These are phyloP conservation scores for Drosophila histrio DNA, from an alignment of 2,888 invertebrate species.

Conservation along the genomic window DNA sequence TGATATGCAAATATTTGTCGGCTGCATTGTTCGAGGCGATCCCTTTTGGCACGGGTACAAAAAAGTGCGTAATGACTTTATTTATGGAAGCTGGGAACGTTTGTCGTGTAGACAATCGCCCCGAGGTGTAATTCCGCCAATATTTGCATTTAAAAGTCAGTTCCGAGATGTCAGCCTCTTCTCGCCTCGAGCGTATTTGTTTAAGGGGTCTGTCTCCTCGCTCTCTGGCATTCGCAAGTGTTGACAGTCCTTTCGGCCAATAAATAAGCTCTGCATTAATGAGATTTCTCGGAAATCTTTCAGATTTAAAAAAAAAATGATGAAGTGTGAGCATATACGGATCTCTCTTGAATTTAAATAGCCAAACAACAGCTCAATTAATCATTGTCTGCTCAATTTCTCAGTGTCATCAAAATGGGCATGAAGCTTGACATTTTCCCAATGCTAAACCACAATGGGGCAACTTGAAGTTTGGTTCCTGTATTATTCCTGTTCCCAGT, in stretches of 20 bases:
- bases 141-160: conserved; percentile 63
- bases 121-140: conserved; percentile 40
- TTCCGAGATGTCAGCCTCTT: conserved; percentile 17
- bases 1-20: conserved; percentile 74
- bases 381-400: conserved; percentile 71
- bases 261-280: conserved; percentile 66
- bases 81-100: conserved; percentile 57
- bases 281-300: conserved; percentile 50
- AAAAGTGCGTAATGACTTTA: conserved; percentile 75
- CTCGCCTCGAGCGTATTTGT: conserved; percentile 22
- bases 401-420: conserved; percentile 40
- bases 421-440: conserved; percentile 13
- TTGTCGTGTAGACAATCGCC: conserved; percentile 53
- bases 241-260: conserved; percentile 51
- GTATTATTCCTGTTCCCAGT: conserved; percentile 3
- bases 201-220: neutral
- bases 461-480: conserved; percentile 11
- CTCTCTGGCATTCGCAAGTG: conserved; percentile 30
- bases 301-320: conserved; percentile 5
- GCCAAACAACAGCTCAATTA: conserved; percentile 63
- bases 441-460: conserved; percentile 34
- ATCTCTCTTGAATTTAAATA: conserved; percentile 54
- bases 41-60: conserved; percentile 36
- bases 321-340: neutral
- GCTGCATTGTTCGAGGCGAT: conserved; percentile 35